phyloP scores from a whole-genome alignment of 2,113 vertebrate genomes.

The Protobothrops flavoviridis region DNA sequence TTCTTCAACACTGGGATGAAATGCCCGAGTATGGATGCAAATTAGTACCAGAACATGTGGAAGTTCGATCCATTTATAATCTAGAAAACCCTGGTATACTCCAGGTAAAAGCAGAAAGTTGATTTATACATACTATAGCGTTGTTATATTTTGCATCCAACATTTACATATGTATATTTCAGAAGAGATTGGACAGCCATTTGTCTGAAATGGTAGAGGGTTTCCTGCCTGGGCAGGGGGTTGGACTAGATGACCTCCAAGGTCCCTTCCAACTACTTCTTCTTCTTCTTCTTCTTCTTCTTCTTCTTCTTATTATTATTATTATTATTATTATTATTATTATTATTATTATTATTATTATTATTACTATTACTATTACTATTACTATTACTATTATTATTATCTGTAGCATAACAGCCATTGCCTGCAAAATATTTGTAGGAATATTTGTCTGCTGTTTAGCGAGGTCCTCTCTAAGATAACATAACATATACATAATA shows the following conservation, averaged over 20 bases:
- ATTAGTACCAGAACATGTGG: slow-evolving; percentile 89
- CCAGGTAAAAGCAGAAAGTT: slow-evolving; percentile 73
- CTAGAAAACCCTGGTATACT: slow-evolving; percentile 79
- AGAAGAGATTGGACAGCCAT: no score
- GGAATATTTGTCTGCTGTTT: background rate
- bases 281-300: no score
- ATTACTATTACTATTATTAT: no score
- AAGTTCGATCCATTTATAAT: slow-evolving; percentile 81
- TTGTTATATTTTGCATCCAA: background rate
- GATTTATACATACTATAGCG: background rate
- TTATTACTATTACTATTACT: no score
- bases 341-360: no score
- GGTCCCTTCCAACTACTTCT: no score
- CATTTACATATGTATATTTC: background rate
- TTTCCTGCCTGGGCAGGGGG: no score
- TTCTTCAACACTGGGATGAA: slow-evolving; percentile 86
- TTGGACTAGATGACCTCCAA: no score
- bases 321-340: no score
- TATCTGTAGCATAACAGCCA: background rate
- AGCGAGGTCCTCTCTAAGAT: background rate
- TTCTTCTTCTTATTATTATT: no score
- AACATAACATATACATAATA: no score
- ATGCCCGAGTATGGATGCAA: slow-evolving; percentile 82
- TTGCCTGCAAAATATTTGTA: background rate
- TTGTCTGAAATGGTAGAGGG: no score